phyloP scores from a whole-genome alignment of 1,140 invertebrate genomes.

The Drosophila yakuba region DNA sequence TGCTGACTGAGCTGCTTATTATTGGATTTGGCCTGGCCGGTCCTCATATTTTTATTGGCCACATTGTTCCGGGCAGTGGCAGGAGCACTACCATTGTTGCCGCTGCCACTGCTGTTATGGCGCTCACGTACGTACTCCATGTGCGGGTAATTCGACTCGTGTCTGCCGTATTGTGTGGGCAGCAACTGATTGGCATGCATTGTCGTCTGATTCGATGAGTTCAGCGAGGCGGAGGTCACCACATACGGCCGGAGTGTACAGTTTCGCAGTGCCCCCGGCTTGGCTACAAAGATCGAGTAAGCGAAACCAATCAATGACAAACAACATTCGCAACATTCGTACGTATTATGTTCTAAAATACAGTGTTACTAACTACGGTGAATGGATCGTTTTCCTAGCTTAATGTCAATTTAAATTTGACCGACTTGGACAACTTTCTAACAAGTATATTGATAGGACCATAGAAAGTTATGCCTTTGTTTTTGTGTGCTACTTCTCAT shows the following conservation, averaged over 20 bases:
- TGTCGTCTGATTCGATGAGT: conserved; percentile 85
- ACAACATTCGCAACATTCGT: conserved; percentile 33
- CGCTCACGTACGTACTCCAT: conserved; percentile 85
- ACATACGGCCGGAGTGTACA: conserved; percentile 89
- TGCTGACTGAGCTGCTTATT: conserved; percentile 72
- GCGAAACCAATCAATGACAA: conserved; percentile 23
- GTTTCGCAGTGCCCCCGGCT: conserved; percentile 92
- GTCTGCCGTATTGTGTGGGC: conserved; percentile 83
- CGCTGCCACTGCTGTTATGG: conserved; percentile 47
- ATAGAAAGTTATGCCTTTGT: too few species aligned
- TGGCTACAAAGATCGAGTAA: conserved; percentile 85
- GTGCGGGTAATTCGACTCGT: conserved; percentile 84
- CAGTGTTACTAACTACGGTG: neutral
- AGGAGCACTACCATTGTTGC: conserved; percentile 37
- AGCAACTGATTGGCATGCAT: conserved; percentile 84
- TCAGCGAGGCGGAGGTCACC: conserved; percentile 81
- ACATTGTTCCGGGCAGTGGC: conserved; percentile 51
- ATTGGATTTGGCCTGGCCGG: conserved; percentile 73
- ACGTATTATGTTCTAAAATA: conserved; percentile 13
- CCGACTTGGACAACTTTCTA: too few species aligned
- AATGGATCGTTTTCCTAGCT: too few species aligned
- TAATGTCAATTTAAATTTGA: neutral
- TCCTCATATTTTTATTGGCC: conserved; percentile 70
- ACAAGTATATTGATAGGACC: too few species aligned
- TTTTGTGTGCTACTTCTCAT: too few species aligned